These are phyloP conservation scores for Prochilodus magdalenae DNA, from an alignment of 2,113 vertebrate species.

Conservation along the genomic window DNA sequence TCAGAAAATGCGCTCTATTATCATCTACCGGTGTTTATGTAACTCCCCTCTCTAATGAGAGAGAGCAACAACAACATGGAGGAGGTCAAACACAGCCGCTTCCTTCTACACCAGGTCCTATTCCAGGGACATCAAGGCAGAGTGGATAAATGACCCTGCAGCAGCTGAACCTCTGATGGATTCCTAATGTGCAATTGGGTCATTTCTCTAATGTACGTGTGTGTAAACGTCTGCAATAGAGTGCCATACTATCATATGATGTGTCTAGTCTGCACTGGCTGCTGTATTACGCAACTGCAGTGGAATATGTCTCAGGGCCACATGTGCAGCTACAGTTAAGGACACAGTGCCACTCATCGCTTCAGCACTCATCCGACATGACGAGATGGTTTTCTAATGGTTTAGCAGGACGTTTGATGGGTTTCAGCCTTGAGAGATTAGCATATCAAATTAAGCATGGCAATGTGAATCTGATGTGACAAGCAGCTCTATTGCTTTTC, in stretches of 20 bases:
- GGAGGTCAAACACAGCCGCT: constrained; percentile 2
- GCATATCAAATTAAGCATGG: no score
- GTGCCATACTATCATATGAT: constrained; percentile 12
- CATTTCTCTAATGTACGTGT: background rate
- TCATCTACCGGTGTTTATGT: constrained; percentile 22
- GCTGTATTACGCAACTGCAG: background rate
- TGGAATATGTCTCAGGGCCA: constrained; percentile 8
- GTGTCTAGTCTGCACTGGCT: background rate
- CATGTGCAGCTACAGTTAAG: background rate
- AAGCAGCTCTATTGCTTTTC: no score
- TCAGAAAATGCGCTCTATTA: constrained; percentile 20
- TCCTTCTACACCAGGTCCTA: background rate
- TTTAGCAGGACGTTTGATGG: background rate
- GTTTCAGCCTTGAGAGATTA: no score
- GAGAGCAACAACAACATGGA: background rate
- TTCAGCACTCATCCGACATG: background rate
- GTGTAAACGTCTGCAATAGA: background rate
- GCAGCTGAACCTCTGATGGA: constrained; percentile 26
- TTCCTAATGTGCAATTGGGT: constrained; percentile 14
- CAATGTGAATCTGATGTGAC: no score
- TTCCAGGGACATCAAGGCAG: background rate
- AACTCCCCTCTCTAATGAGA: constrained; percentile 36
- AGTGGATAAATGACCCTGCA: background rate
- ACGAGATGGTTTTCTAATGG: background rate
- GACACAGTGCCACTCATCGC: background rate